Base-by-base conservation (phyloP, 2,113 vertebrate species). In the Caracal caracal region DNA sequence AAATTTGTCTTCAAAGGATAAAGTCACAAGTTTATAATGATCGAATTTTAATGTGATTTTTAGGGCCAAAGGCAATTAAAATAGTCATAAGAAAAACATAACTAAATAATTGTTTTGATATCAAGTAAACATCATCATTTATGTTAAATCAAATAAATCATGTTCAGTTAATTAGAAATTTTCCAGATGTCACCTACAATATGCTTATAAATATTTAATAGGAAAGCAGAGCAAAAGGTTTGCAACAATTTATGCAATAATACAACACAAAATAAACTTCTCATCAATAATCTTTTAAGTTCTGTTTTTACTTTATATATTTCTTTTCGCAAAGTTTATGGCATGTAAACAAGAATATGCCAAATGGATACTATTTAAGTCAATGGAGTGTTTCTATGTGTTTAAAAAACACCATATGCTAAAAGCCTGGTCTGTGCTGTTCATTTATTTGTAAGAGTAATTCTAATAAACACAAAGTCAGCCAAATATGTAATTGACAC, bases 161-260 rank as follows among this genome's bases (percentile, higher is more conserved):
- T 90, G 90, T 81, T 97, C 75, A 96, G 71, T 98, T 97, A 96
- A 93, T 95, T 82, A 97, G 96, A 96, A 92, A 95, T 91, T 96
- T 97, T 97, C 96, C 98, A 98, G 97, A 98, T 96, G 92, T 93
- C 87, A 97, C 47, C 61, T 90, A 82, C 59, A 94, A 96, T 88
- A 97, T 94, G 79, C 49, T 86, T 92, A 86, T 59, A 87, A 97
- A 93, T 83, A 92, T 33, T 33, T 86, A 70, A 82, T 37, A 80
- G 79, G 26, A 88, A 78, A 94, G 82, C 8, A 92, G 9, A 96
- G 56, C 12, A 59, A 95, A 93, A 88, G 12, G 0, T 88, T 94
- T 94, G 43, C 17, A 49, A 47, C 59, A 59, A 87, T 66, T 59
- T 80, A 16, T 76, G 11, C 49, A 73, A 26, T 35, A 49, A 82